Conservation (phyloP, 2,797 vertebrate species). For the Balearica regulorum region DNA sequence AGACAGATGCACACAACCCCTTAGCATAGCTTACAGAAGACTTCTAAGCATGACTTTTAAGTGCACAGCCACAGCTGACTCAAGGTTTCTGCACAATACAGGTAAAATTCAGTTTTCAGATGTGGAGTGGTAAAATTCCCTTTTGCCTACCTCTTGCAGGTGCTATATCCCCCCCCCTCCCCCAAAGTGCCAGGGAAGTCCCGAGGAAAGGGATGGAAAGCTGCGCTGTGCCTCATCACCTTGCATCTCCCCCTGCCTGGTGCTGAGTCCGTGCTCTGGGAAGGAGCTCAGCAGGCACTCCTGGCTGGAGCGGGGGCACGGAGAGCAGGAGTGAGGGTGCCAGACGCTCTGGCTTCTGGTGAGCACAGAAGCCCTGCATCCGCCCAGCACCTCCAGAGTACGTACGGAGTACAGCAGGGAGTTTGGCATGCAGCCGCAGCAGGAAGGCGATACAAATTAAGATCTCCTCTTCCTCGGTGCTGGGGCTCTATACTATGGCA, state of each 20-base stretch:
- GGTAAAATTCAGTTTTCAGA: neutral
- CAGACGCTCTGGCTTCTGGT: neutral
- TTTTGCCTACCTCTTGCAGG: neutral
- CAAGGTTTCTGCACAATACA: neutral
- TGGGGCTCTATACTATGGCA: neutral
- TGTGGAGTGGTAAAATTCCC: neutral
- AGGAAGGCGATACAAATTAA: neutral
- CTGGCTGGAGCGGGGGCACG: rapidly evolving
- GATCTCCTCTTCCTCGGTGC: neutral
- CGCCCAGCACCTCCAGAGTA: neutral
- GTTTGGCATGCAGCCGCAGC: neutral
- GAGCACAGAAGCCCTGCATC: neutral
- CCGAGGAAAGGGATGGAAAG: neutral
- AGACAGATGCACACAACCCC: neutral
- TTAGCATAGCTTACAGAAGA: neutral
- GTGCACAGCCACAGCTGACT: neutral
- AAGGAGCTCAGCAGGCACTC: neutral
- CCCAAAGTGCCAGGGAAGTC: neutral
- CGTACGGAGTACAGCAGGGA: neutral
- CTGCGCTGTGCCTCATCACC: too few species aligned
- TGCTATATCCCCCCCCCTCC: neutral
- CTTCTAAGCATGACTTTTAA: neutral
- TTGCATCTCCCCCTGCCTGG: neutral
- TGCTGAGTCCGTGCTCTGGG: rapidly evolving
- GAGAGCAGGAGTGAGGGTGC: neutral